A percentile compares a stretch with the other conserved stretches of the same genome.
Evolutionary conservation across 2,888 invertebrate species (phyloP).

Genomic region (Lycia hirtaria): DNA sequence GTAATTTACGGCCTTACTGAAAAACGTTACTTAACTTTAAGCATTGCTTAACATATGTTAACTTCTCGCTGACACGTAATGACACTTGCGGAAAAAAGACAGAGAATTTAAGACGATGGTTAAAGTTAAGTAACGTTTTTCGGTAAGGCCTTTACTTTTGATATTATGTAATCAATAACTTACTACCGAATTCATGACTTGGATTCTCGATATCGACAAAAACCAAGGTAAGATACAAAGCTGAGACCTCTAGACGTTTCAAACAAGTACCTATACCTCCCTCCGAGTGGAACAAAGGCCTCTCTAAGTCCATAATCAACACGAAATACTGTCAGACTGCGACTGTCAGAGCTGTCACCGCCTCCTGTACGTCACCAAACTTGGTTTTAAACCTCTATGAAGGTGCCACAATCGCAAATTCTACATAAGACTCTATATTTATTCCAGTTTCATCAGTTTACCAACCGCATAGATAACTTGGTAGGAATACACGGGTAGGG

Average conservation of each 20-base stretch:
- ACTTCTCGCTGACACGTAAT: too few species aligned
- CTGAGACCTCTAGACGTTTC: background rate
- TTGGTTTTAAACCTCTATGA: background rate
- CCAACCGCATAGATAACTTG: background rate
- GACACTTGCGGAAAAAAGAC: too few species aligned
- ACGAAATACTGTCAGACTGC: slow-evolving; percentile 35
- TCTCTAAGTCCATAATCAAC: slow-evolving; percentile 32
- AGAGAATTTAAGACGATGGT: too few species aligned
- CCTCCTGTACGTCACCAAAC: slow-evolving; percentile 27
- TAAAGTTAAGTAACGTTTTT: too few species aligned
- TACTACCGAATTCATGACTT: too few species aligned
- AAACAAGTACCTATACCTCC: background rate
- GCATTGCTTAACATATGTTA: too few species aligned
- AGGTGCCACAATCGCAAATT: background rate
- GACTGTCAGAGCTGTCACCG: slow-evolving; percentile 40
- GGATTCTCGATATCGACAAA: background rate
- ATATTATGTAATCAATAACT: too few species aligned
- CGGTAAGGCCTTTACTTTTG: too few species aligned
- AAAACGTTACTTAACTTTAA: too few species aligned
- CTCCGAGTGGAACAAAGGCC: slow-evolving; percentile 17
- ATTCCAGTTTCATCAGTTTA: background rate
- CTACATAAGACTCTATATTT: background rate
- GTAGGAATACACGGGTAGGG: slow-evolving; percentile 22
- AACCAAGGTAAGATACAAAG: background rate
- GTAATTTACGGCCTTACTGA: too few species aligned